Conservation (phyloP, 2,888 invertebrate species). For the Andrena flavipes region DNA sequence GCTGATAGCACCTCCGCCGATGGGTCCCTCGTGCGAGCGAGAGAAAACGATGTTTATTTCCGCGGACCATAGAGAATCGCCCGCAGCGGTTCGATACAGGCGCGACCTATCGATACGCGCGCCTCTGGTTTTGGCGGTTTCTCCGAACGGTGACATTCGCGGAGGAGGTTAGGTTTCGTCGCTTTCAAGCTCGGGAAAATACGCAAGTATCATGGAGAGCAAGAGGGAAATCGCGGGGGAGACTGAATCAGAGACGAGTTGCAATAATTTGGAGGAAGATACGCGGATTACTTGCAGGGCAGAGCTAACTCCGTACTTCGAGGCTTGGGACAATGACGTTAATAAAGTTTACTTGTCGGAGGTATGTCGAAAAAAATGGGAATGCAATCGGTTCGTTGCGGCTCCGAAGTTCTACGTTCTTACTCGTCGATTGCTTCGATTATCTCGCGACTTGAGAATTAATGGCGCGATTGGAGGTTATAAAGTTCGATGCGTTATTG, state of each 20-base stretch:
- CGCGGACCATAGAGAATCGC: too few relatives aligned
- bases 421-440: background rate
- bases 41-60: background rate
- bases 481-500: background rate
- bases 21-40: background rate
- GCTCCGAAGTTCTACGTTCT: background rate
- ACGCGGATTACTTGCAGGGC: slow-evolving; percentile 19
- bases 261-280: background rate
- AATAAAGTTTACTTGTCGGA: slow-evolving; percentile 52
- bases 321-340: slow-evolving; percentile 48
- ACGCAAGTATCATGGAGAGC: slow-evolving; percentile 9
- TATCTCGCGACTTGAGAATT: background rate
- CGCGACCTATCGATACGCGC: slow-evolving; percentile 39
- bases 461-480: background rate
- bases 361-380: slow-evolving; percentile 34
- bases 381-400: background rate
- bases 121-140: slow-evolving; percentile 52
- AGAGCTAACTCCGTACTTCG: slow-evolving; percentile 51
- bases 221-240: background rate
- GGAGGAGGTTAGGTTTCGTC: slow-evolving; percentile 27
- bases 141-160: slow-evolving; percentile 25
- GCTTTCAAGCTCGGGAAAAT: background rate
- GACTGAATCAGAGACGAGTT: background rate
- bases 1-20: background rate
- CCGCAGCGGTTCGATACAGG: slow-evolving; percentile 17